Evolutionary conservation across 2,888 invertebrate genomes (phyloP), one percentile per base, ranked within the genome.

Genomic region (Euphydryas editha): DNA sequence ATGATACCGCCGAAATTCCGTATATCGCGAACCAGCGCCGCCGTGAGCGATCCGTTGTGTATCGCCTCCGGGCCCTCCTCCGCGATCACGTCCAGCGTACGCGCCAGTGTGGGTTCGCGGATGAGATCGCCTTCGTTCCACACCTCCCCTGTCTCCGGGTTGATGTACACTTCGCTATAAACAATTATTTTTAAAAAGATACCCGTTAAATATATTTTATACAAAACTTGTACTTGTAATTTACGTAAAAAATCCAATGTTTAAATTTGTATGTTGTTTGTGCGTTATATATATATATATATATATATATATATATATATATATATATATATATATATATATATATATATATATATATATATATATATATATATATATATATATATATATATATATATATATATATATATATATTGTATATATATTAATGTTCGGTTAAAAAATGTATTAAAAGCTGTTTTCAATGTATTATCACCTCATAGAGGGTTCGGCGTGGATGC

Each of bases 21-120:
- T 24, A 98, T 94, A 81, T 98, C 98, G 62, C 92, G 78, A 54
- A 95, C 94, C 76, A 98, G 94, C 65, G 87, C 84, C 67, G 93
- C 87, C 0, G 95, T 95, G 30, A 97, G 93, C 1, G 88, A 84
- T 0, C 97, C 97, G 78, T 95, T 94, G 90, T 98, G 98, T 62
- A 98, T 94, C 73, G 95, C 95, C 72, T 94, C 90, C 42, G 94
- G 94, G 46, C 96, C 96, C 79, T 96, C 94, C 62, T 92, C 83
- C 1, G 95, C 95, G 60, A 98, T 95, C 21, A 88, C 83, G 70
- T 94, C 93, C 65, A 98, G 84, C 0, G 98, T 97, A 11, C 93
- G 82, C 0, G 95, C 97, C 66, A 98, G 81, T 30, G 92, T 90
- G 0, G 94, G 94, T 60, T 96, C 92, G 70, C 87, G 94, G 76